Base-by-base conservation (phyloP, 2,888 invertebrate species). In the Acleris emargana region DNA sequence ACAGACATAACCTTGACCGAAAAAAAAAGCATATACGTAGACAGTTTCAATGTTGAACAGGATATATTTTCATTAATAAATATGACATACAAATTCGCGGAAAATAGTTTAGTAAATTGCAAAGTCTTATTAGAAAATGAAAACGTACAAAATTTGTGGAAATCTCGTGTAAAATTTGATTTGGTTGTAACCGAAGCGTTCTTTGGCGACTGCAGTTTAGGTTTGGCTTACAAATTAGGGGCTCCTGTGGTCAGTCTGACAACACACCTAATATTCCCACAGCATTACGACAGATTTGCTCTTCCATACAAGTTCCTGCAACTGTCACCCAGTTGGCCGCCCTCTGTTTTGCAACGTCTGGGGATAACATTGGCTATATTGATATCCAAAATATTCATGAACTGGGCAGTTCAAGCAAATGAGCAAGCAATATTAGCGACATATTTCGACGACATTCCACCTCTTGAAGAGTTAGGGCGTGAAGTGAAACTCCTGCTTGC, bases 181-280 rank as follows among this genome's bases (percentile, higher is more conserved):
- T 72, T 95, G 6, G 81, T 94, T 0, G 79, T 95, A 5, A 85
- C 90, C 5, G 94, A 95, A 78, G 87, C 93, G 67, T 95, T 95
- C 71, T 93, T 93, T 64, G 90, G 93, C 20, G 94, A 95, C 69
- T 95, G 95, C 71, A 81, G 53, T 79, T 38, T 22, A 28, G 95
- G 94, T 0, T 82, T 95, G n/a, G 94, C 94, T 1, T 83, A 94
- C 74, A 78, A 93, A 60, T 79, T 95, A 55, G 82, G 91, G 32
- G 88, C 93, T 9, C 94, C 95, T 0, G 89, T 94, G 1, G 87
- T 95, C 0, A 94, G 90, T 0, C 69, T 94, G 2, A 94, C 94
- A 28, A 93, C 94, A 0, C 93, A 94, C 58, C 73, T 93, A 9
- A 90, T 94, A 87, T 9, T 28, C 28, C 94, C 95, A 0, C 95